Percentiles rank a stretch among this genome's conserved stretches.
Evolutionary conservation across 2,888 invertebrate genomes (phyloP).

Genomic region (Trichopria drosophilae): DNA sequence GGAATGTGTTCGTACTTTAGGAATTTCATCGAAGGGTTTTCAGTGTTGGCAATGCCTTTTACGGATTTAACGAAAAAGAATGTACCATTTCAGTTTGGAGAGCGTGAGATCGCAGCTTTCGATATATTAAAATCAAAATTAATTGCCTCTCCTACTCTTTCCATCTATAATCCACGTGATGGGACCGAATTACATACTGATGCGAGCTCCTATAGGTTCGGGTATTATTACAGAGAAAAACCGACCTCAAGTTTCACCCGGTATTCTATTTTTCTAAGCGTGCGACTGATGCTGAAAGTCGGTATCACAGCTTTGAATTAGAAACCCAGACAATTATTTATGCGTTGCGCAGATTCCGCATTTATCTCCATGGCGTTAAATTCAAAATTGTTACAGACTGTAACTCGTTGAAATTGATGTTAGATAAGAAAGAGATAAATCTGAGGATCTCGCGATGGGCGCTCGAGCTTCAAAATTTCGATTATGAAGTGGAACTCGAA

Average conservation of each 20-base stretch:
- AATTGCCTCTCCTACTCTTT: not conserved
- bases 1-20: not conserved
- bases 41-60: too few species aligned
- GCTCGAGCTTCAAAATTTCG: too few species aligned
- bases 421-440: too few species aligned
- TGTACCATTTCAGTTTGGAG: not conserved
- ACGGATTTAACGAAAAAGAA: not conserved
- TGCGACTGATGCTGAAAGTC: too few species aligned
- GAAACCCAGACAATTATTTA: too few species aligned
- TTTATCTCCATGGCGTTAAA: not conserved
- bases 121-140: constrained; percentile 1
- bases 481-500: not conserved
- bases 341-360: not conserved
- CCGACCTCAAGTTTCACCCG: not conserved
- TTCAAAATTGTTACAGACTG: too few species aligned
- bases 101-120: too few species aligned
- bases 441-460: not conserved
- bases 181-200: not conserved
- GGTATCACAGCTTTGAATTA: too few species aligned
- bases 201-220: not conserved
- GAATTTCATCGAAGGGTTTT: not conserved
- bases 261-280: too few species aligned
- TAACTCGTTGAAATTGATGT: too few species aligned
- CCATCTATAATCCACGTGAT: not conserved
- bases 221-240: not conserved